phyloP scores from a whole-genome alignment of 2,888 invertebrate genomes.

The Mechanitis mazaeus region DNA sequence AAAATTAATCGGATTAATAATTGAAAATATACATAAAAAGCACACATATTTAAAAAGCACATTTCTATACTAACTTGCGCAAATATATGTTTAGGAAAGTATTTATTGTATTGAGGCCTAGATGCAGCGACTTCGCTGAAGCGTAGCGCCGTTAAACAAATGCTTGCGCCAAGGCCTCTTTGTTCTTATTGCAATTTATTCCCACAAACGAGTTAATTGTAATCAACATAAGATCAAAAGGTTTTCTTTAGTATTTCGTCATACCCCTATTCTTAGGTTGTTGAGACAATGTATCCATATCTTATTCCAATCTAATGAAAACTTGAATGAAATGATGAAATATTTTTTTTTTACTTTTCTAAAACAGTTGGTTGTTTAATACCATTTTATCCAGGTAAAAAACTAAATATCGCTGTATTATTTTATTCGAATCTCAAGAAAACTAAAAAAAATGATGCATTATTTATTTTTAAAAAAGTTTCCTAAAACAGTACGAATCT shows the following conservation, averaged over 20 bases:
- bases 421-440: too few species aligned
- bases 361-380: not conserved
- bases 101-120: slow-evolving; percentile 20
- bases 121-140: slow-evolving; percentile 25
- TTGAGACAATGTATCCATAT: slow-evolving; percentile 33
- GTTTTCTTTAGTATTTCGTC: slow-evolving; percentile 55
- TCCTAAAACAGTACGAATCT: too few species aligned
- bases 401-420: slow-evolving; percentile 11
- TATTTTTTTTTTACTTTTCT: too few species aligned
- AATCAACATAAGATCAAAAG: slow-evolving; percentile 56
- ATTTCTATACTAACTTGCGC: not conserved
- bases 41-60: too few species aligned
- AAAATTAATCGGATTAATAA: too few species aligned
- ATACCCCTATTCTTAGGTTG: slow-evolving; percentile 38
- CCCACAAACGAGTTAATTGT: slow-evolving; percentile 63
- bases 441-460: too few species aligned
- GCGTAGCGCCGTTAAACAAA: slow-evolving; percentile 49
- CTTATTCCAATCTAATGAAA: slow-evolving; percentile 24
- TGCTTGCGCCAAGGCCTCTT: slow-evolving; percentile 55
- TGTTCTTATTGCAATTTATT: slow-evolving; percentile 63
- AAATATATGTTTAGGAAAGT: slow-evolving; percentile 6
- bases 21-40: not conserved
- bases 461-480: too few species aligned
- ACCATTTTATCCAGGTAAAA: slow-evolving; percentile 12
- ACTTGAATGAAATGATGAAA: too few species aligned